These are phyloP conservation scores for Virgularia gustaviana DNA, from an alignment of 92 coral and sea anemone genomes.

Conservation along the genomic window DNA sequence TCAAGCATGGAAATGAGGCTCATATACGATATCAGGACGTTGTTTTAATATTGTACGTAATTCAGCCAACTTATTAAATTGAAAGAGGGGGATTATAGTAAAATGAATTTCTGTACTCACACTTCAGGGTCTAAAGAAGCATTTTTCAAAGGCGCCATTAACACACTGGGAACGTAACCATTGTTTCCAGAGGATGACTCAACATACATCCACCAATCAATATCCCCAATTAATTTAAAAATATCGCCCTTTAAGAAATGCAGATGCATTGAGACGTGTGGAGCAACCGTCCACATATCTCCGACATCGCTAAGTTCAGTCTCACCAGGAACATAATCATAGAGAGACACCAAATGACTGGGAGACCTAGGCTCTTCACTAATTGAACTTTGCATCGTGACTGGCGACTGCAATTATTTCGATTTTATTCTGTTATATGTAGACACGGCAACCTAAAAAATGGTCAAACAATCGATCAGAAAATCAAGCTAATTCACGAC, in stretches of 20 bases:
- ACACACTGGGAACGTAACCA: conserved; percentile 83
- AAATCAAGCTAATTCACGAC: no score
- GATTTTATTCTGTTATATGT: background rate
- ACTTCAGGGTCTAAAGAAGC: conserved; percentile 55
- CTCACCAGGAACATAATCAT: conserved; percentile 26
- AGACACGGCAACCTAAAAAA: background rate
- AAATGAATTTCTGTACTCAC: conserved; percentile 48
- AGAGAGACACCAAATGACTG: conserved; percentile 16
- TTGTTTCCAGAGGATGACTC: conserved; percentile 49
- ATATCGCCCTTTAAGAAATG: conserved; percentile 64
- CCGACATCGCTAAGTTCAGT: conserved; percentile 5
- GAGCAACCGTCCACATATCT: conserved; percentile 48
- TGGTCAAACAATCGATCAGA: background rate
- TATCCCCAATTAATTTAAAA: conserved; percentile 65
- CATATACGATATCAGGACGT: no score
- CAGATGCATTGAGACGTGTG: conserved; percentile 68
- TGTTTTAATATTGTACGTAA: no score
- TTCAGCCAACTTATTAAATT: no score
- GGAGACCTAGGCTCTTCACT: background rate
- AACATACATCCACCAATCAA: conserved; percentile 90
- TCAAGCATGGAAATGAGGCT: no score
- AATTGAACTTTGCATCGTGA: background rate
- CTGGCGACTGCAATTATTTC: no score
- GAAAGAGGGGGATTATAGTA: no score
- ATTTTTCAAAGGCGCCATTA: conserved; percentile 72